phyloP scores from a whole-genome alignment of 2,888 invertebrate genomes.

The Leptodirus hochenwartii region DNA sequence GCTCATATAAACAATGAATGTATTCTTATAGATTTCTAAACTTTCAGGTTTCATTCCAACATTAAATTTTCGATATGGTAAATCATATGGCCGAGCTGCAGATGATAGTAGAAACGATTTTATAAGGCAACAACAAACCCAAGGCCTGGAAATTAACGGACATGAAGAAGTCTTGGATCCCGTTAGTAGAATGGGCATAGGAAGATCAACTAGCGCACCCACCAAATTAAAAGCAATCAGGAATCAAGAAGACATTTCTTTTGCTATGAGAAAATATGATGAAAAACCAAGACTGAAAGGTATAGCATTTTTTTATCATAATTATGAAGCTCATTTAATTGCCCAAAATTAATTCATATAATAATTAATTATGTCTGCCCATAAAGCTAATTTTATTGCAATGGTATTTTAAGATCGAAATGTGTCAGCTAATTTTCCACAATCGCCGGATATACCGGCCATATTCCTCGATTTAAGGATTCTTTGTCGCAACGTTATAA shows the following conservation, averaged over 20 bases:
- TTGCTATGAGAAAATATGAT: conserved; percentile 31
- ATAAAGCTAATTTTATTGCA: no score
- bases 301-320: conserved; percentile 14
- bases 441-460: conserved; percentile 55
- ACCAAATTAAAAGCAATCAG: conserved; percentile 38
- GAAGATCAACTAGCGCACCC: conserved; percentile 34
- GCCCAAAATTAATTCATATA: no score
- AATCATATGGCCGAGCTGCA: conserved; percentile 37
- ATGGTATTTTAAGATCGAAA: conserved; percentile 41
- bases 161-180: no score
- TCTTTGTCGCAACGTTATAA: conserved; percentile 50
- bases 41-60: conserved; percentile 43
- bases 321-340: no score
- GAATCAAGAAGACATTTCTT: conserved; percentile 34
- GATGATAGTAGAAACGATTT: conserved; percentile 41
- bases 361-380: no score
- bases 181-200: conserved; percentile 30
- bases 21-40: conserved; percentile 3
- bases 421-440: conserved; percentile 46
- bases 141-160: conserved; percentile 10
- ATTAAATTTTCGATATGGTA: conserved; percentile 43
- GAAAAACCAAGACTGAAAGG: conserved; percentile 37
- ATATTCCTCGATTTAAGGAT: conserved; percentile 47
- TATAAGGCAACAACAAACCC: conserved; percentile 12
- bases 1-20: not conserved